Conservation (phyloP, 53 echinoderm and acorn worm genomes). For the Echinarachnius parma region DNA sequence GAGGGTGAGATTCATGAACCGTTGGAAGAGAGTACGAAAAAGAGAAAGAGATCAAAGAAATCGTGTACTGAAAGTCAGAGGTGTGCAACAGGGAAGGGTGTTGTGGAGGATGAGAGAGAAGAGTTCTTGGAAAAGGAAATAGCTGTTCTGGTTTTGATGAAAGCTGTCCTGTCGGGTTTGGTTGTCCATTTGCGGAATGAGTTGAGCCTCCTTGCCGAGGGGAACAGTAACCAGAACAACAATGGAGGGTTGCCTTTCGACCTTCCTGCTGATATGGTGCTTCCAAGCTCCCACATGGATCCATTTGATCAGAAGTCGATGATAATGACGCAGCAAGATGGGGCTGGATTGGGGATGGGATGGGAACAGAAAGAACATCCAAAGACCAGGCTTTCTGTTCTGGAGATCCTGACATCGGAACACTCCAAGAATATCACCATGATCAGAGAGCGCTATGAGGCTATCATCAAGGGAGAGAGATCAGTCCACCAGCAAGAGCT, state of each 20-base stretch:
- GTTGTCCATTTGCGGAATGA: slow-evolving; percentile 28
- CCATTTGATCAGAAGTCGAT: slow-evolving; percentile 37
- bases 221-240: slow-evolving; percentile 46
- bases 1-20: slow-evolving; percentile 21
- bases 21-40: slow-evolving; percentile 27
- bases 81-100: background rate
- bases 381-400: slow-evolving; percentile 20
- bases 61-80: slow-evolving; percentile 17
- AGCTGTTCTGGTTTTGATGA: slow-evolving; percentile 15
- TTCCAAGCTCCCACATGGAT: slow-evolving; percentile 8
- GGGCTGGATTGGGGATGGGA: slow-evolving; percentile 47
- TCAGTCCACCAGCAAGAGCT: slow-evolving; percentile 61
- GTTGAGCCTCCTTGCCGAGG: slow-evolving; percentile 27
- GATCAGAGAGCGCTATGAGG: slow-evolving; percentile 64
- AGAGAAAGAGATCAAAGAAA: slow-evolving; percentile 10
- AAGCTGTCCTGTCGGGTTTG: slow-evolving; percentile 31
- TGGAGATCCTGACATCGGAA: slow-evolving; percentile 63
- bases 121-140: slow-evolving; percentile 20
- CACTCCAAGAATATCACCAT: slow-evolving; percentile 67
- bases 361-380: background rate
- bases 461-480: slow-evolving; percentile 56
- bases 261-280: background rate
- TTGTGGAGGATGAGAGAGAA: background rate
- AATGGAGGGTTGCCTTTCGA: slow-evolving; percentile 16
- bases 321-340: slow-evolving; percentile 42